Conservation (phyloP, 2,888 invertebrate species). For the Synanthedon formicaeformis region DNA sequence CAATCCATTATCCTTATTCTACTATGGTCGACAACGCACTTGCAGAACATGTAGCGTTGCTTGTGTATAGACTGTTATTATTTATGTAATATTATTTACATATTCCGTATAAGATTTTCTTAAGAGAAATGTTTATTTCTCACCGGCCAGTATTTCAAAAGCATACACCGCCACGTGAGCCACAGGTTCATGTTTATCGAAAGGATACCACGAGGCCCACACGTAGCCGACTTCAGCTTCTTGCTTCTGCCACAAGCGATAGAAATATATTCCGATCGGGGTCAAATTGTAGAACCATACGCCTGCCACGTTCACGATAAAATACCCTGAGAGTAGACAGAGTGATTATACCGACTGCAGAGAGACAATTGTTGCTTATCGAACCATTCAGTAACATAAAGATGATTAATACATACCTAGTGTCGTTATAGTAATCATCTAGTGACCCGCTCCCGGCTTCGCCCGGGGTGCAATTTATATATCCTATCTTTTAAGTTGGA, state of each 20-base stretch:
- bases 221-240: conserved; percentile 41
- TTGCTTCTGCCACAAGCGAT: conserved; percentile 25
- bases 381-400: background rate
- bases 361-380: background rate
- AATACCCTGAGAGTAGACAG: conserved; percentile 36
- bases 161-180: conserved; percentile 47
- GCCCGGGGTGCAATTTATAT: too few species aligned
- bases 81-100: too few species aligned
- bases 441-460: too few species aligned
- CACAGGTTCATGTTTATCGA: conserved; percentile 43
- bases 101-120: too few species aligned
- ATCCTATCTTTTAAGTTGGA: too few species aligned
- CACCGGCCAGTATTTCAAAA: conserved; percentile 55
- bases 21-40: too few species aligned
- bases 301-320: conserved; percentile 37
- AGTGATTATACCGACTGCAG: background rate
- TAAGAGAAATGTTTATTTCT: conserved; percentile 6
- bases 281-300: conserved; percentile 58
- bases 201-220: conserved; percentile 62
- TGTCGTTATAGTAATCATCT: too few species aligned
- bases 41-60: too few species aligned
- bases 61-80: too few species aligned
- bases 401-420: background rate
- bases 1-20: too few species aligned
- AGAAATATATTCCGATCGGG: conserved; percentile 41